Evolutionary conservation across 35 echinoderm and acorn worm species (phyloP).

Genomic region (Patiria miniata): DNA sequence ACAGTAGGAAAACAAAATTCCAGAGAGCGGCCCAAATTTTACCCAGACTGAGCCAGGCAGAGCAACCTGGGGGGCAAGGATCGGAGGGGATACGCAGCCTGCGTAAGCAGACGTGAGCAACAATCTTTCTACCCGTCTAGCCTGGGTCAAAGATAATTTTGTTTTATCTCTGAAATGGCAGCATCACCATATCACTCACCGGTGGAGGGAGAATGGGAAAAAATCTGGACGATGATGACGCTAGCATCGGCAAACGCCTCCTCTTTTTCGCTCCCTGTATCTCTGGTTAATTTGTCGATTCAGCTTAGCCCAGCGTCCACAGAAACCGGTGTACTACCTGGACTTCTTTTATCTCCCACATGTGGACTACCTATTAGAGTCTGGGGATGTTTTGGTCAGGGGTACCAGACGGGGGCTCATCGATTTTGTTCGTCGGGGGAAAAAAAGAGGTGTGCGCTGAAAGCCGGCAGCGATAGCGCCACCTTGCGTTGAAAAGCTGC

Average conservation of each 20-base stretch:
- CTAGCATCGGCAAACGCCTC: not conserved
- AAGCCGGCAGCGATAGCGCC: not conserved
- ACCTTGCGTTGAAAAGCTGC: not conserved
- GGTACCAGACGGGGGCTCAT: slow-evolving; percentile 11
- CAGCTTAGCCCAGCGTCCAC: not conserved
- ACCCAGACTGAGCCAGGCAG: no score
- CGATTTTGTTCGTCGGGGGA: not conserved
- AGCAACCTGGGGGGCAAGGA: not conserved
- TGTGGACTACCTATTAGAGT: not conserved
- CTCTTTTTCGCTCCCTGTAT: not conserved
- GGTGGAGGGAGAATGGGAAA: not conserved
- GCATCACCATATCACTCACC: not conserved
- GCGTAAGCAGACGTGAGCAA: not conserved
- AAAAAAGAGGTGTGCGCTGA: not conserved
- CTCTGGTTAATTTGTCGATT: not conserved
- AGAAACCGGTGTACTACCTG: not conserved
- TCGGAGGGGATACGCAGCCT: not conserved
- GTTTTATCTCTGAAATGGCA: slow-evolving; percentile 9
- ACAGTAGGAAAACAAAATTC: not conserved
- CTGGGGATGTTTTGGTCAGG: not conserved
- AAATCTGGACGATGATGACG: slow-evolving; percentile 26
- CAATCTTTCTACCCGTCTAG: not conserved
- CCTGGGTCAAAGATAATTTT: slow-evolving; percentile 15
- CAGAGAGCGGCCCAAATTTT: not conserved
- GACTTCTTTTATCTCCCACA: not conserved